Evolutionary conservation across 2,113 vertebrate genomes (phyloP).

Genomic region (Pomatostomus ruficeps): DNA sequence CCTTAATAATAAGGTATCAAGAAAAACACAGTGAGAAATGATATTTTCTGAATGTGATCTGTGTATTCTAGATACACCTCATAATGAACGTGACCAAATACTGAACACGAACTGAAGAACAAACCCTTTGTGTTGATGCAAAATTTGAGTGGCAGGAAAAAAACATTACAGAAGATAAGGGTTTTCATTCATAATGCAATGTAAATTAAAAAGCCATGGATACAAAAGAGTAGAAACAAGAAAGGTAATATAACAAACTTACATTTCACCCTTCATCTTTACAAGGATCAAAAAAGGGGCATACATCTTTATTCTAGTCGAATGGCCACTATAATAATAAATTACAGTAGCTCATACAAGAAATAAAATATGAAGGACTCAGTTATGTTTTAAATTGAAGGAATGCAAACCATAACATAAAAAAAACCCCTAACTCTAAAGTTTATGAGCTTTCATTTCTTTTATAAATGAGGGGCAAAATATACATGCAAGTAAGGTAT

Average conservation of each 20-base stretch:
- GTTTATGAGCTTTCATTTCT: not conserved
- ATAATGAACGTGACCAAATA: constrained; percentile 53
- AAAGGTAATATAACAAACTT: constrained; percentile 56
- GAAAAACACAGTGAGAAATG: constrained; percentile 4
- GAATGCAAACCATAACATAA: not conserved
- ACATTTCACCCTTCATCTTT: constrained; percentile 17
- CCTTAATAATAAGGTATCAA: constrained; percentile 43
- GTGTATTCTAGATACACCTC: constrained; percentile 30
- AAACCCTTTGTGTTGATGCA: constrained; percentile 54
- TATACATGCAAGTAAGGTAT: not conserved
- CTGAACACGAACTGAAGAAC: constrained; percentile 53
- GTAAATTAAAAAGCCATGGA: constrained; percentile 60
- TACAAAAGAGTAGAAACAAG: constrained; percentile 54
- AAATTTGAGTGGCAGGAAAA: constrained; percentile 58
- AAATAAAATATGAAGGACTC: constrained; percentile 5
- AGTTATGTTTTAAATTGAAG: not conserved
- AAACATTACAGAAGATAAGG: constrained; percentile 53
- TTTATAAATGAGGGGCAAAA: not conserved
- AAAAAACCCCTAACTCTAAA: not conserved
- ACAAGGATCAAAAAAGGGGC: constrained; percentile 39
- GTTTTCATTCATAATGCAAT: constrained; percentile 50
- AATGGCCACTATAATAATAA: constrained; percentile 31
- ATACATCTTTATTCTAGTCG: constrained; percentile 47
- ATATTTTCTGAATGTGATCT: constrained; percentile 42
- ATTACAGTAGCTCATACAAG: not conserved